phyloP scores from a whole-genome alignment of 35 echinoderm and acorn worm species.

The Acanthaster planci region DNA sequence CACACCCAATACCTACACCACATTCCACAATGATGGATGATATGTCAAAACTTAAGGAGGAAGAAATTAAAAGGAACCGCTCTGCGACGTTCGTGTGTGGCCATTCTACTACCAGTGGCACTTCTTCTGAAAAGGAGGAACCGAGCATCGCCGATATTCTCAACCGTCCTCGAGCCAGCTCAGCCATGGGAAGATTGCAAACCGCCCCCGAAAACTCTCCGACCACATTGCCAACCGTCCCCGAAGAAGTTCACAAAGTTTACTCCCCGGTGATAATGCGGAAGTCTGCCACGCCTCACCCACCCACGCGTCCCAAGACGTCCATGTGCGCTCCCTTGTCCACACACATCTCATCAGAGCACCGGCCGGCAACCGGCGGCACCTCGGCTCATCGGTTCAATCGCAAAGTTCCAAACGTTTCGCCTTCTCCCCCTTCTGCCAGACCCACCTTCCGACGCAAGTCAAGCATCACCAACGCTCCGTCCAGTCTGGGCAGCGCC shows the following conservation, averaged over 20 bases:
- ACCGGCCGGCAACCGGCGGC: neutral
- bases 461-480: neutral
- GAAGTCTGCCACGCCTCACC: too few species aligned
- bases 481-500: neutral
- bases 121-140: neutral
- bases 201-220: neutral
- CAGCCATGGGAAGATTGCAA: conserved; percentile 2
- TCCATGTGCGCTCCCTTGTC: neutral
- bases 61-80: neutral
- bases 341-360: neutral
- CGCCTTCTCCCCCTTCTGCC: neutral
- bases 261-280: neutral
- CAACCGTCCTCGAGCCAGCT: neutral
- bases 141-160: neutral
- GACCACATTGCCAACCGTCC: neutral
- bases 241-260: neutral
- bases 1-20: neutral
- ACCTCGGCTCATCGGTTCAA: neutral
- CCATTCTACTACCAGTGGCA: too few species aligned
- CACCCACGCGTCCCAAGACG: too few species aligned
- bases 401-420: neutral
- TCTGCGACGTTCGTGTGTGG: neutral
- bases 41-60: neutral
- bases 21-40: neutral
- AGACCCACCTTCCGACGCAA: neutral